Conservation (phyloP, 1,140 invertebrate genomes). For the Triops cancriformis region DNA sequence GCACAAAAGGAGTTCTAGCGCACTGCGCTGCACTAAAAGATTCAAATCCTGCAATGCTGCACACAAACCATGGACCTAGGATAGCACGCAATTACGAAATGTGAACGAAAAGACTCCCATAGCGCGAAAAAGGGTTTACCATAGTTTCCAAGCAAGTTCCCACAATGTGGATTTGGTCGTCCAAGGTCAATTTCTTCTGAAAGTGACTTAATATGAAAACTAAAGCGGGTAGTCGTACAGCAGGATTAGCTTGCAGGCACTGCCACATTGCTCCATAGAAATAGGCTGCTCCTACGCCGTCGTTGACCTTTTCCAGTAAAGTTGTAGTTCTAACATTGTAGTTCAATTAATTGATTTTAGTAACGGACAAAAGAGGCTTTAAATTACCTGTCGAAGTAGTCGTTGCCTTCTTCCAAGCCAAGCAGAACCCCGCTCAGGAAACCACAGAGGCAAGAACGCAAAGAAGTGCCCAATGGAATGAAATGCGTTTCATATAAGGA, state of each 20-base stretch:
- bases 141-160: conserved; percentile 76
- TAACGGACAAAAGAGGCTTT: neutral
- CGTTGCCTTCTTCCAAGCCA: conserved; percentile 82
- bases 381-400: conserved; percentile 68
- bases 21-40: conserved; percentile 76
- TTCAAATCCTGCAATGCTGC: conserved; percentile 68
- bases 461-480: conserved; percentile 66
- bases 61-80: conserved; percentile 55
- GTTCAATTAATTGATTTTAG: neutral
- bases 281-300: conserved; percentile 64
- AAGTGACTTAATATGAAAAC: conserved; percentile 73
- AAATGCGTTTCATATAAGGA: conserved; percentile 89
- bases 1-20: conserved; percentile 71
- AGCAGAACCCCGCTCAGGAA: conserved; percentile 75
- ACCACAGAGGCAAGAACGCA: conserved; percentile 76
- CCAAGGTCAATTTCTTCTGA: conserved; percentile 69
- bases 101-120: conserved; percentile 24
- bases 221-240: conserved; percentile 74
- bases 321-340: conserved; percentile 55
- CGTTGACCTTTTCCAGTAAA: conserved; percentile 67
- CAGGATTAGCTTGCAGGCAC: conserved; percentile 69
- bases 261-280: conserved; percentile 89
- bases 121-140: too few species aligned
- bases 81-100: conserved; percentile 18
- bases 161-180: conserved; percentile 77